Evolutionary conservation across 2,888 invertebrate genomes (phyloP).

Genomic region (Cataglyphis albicans): DNA sequence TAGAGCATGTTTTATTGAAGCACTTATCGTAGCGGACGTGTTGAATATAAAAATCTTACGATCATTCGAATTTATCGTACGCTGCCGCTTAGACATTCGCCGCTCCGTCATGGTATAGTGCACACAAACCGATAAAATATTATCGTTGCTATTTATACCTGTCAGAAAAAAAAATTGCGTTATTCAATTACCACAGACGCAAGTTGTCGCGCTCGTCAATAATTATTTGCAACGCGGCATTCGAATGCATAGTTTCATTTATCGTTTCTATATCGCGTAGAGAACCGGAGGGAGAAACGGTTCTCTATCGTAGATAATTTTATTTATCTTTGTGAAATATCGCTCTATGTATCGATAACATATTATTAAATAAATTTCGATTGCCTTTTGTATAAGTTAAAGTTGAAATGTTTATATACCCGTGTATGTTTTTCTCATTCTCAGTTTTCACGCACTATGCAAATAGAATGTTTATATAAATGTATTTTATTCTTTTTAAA

Average conservation of each 20-base stretch:
- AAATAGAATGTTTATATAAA: not conserved
- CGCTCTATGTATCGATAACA: conserved; percentile 11
- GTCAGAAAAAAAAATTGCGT: conserved; percentile 20
- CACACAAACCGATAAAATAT: conserved; percentile 42
- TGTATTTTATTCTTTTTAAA: not conserved
- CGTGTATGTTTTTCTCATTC: not conserved
- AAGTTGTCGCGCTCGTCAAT: conserved; percentile 35
- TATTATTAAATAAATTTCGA: conserved; percentile 41
- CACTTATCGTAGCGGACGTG: conserved; percentile 75
- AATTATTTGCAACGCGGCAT: conserved; percentile 22
- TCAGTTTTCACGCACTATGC: too few relatives aligned
- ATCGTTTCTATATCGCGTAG: conserved; percentile 6
- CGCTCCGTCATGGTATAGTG: conserved; percentile 17
- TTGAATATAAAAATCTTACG: conserved; percentile 73
- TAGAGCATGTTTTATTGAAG: conserved; percentile 80
- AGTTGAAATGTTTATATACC: conserved; percentile 11
- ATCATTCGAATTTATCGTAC: conserved; percentile 70
- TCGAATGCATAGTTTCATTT: not conserved
- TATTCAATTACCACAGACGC: conserved; percentile 31
- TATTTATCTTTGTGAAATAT: conserved; percentile 37
- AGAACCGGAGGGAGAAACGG: conserved; percentile 28
- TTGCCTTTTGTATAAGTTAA: conserved; percentile 29
- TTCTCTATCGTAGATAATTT: conserved; percentile 10
- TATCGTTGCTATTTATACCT: conserved; percentile 32
- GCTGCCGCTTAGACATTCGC: conserved; percentile 47